A percentile compares a stretch with the other conserved stretches of the same genome.
phyloP scores from a whole-genome alignment of 2,113 vertebrate species.

The Otus sunia region DNA sequence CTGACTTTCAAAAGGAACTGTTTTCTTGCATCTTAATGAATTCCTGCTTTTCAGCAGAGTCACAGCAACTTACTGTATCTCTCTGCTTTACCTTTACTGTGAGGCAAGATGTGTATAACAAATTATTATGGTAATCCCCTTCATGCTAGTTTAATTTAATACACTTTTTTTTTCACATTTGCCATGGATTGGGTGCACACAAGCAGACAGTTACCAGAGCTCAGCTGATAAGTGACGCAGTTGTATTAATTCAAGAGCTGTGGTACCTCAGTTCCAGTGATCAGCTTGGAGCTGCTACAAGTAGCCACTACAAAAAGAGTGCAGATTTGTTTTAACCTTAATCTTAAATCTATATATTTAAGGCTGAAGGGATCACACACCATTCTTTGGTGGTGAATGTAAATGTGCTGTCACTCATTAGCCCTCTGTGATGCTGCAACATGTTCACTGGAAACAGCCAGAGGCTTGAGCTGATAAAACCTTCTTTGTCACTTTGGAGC shows the following conservation, averaged over 20 bases:
- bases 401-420: neutral
- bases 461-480: neutral
- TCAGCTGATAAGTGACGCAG: neutral
- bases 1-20: neutral
- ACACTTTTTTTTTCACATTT: neutral
- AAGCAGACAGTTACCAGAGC: neutral
- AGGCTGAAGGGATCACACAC: neutral
- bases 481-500: neutral
- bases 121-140: neutral
- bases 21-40: neutral
- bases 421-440: neutral
- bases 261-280: neutral
- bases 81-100: neutral
- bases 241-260: neutral
- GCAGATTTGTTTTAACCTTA: neutral
- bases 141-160: neutral
- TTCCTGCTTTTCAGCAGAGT: neutral
- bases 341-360: neutral
- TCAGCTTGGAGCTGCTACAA: neutral
- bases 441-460: neutral
- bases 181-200: neutral
- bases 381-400: neutral
- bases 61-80: neutral
- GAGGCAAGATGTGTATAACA: neutral
- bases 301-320: neutral